Base-by-base conservation (phyloP, 1,140 invertebrate genomes). In the Chrysoperla carnea region DNA sequence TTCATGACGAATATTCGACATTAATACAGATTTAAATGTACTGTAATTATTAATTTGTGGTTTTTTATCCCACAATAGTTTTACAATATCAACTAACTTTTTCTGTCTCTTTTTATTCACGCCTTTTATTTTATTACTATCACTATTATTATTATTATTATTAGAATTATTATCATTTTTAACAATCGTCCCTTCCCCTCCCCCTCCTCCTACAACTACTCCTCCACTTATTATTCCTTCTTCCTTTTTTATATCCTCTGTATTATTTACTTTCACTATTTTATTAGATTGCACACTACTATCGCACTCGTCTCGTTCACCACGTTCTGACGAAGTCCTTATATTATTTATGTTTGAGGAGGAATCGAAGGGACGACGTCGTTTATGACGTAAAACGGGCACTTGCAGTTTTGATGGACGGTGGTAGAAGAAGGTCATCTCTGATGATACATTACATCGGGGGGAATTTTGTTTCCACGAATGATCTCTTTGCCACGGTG, bases 401-500 rank as follows among this genome's bases (percentile, higher is more conserved):
- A 23, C 17, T 3, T 23, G 17, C 50, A 50, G 23, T 64, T 60
- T 35, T 62, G 63, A 43, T 61, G 60, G 51, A 70, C 65, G 35
- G 63, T 55, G 48, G 59, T 81, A 84, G 52, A 72, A 78, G 52
- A 85, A 75, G 51, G 73, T 69, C 61, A 85, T 68, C 60, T 82
- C 76, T 52, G 71, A 75, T 44, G 78, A 81, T 37, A 78, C 65
- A 56, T 76, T 75, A 29, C 72, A 72, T 43, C 75, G 72, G 29
- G 85, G 84, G 48, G 71, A 65, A 27, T 70, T 64, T 60, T 88
- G 84, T 57, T 88, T 88, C 81, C 83, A 88, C 52, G 77, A 78
- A 58, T 86, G 84, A 60, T 89, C 84, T 47, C 84, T 69, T 60
- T 84, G 81, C 81, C 83, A 86, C 43, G 84, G 84, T 51, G 83